These are phyloP conservation scores for Armadillidium nasatum DNA, from an alignment of 1,140 invertebrate genomes.

Conservation along the genomic window DNA sequence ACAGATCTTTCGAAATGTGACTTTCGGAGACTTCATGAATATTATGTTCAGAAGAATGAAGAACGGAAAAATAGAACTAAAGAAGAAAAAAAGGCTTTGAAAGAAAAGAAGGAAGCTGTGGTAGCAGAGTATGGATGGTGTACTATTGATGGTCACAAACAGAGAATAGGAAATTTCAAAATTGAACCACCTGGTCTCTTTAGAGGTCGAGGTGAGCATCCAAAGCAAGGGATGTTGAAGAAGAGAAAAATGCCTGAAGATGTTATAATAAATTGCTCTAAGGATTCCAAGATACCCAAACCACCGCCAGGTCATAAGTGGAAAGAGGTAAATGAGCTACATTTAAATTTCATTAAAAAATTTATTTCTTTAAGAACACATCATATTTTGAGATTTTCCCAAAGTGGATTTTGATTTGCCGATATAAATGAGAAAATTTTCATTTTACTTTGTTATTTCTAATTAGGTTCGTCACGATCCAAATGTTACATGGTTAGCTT, in stretches of 20 bases:
- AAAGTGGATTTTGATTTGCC: neutral
- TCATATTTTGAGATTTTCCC: too few species aligned
- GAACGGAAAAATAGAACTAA: slow-evolving; percentile 74
- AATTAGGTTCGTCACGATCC: slow-evolving; percentile 72
- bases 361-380: too few species aligned
- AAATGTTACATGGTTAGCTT: slow-evolving; percentile 92
- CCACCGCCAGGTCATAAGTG: slow-evolving; percentile 86
- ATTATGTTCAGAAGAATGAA: slow-evolving; percentile 66
- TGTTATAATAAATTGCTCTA: slow-evolving; percentile 96
- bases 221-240: slow-evolving; percentile 92
- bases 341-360: too few species aligned
- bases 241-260: slow-evolving; percentile 85
- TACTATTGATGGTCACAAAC: slow-evolving; percentile 93
- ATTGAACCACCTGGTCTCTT: slow-evolving; percentile 74
- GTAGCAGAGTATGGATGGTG: slow-evolving; percentile 93
- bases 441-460: neutral
- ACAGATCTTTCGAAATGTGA: slow-evolving; percentile 89
- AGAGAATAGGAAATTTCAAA: slow-evolving; percentile 98
- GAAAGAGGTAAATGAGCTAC: slow-evolving; percentile 76
- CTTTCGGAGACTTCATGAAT: slow-evolving; percentile 82
- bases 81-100: slow-evolving; percentile 86
- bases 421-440: neutral
- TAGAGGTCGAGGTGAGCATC: slow-evolving; percentile 95
- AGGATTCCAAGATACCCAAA: slow-evolving; percentile 78
- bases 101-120: slow-evolving; percentile 85